These are phyloP conservation scores for Addax nasomaculatus DNA, from an alignment of 2,113 vertebrate species.

Conservation along the genomic window DNA sequence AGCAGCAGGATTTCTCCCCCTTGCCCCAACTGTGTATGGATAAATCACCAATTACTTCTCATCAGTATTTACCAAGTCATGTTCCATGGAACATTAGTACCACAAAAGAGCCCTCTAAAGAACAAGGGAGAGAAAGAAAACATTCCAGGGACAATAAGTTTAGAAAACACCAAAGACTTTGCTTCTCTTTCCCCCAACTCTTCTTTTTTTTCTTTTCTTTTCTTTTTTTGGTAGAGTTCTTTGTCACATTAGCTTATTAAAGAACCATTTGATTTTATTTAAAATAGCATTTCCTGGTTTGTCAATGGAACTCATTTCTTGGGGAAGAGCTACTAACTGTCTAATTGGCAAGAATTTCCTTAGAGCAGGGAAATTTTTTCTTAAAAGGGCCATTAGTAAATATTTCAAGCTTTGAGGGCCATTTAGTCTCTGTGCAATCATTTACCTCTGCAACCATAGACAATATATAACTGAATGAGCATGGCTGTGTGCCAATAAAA, in stretches of 20 bases:
- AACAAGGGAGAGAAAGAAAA: neutral
- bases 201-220: neutral
- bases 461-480: neutral
- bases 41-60: neutral
- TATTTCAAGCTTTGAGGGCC: neutral
- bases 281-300: conserved; percentile 4
- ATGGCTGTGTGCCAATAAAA: neutral
- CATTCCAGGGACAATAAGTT: neutral
- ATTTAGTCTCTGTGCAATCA: neutral
- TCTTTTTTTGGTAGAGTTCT: neutral
- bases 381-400: neutral
- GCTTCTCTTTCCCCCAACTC: neutral
- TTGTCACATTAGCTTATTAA: neutral
- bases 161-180: neutral
- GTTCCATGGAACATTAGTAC: neutral
- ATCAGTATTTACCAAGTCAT: neutral
- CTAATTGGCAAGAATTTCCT: neutral
- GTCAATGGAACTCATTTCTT: neutral
- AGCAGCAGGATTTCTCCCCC: neutral
- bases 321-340: neutral
- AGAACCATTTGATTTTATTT: neutral
- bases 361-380: neutral
- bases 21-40: neutral
- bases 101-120: neutral
- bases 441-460: neutral